Percentiles rank a stretch among this genome's conserved stretches.
phyloP scores from a whole-genome alignment of 2,888 invertebrate genomes.

The Acronicta alni region DNA sequence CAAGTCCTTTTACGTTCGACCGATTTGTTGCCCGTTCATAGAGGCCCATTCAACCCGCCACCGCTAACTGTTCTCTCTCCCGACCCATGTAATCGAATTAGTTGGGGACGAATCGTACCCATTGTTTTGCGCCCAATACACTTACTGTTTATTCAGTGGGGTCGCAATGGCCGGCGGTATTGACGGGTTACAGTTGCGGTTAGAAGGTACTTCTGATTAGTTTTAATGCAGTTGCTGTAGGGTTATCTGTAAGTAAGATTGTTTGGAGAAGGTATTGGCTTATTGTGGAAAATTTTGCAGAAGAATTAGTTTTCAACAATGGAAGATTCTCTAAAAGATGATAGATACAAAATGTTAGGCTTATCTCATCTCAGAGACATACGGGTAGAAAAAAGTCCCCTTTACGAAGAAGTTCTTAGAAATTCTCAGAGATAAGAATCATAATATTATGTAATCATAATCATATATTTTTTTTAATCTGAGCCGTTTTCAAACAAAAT shows the following conservation, averaged over 20 bases:
- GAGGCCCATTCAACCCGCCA: slow-evolving; percentile 28
- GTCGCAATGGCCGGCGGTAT: slow-evolving; percentile 29
- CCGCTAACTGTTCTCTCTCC: slow-evolving; percentile 42
- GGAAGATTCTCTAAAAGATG: too few relatives aligned
- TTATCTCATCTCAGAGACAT: too few relatives aligned
- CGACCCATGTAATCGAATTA: slow-evolving; percentile 55
- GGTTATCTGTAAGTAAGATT: slow-evolving; percentile 29
- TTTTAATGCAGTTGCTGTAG: slow-evolving; percentile 41
- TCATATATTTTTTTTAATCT: too few relatives aligned
- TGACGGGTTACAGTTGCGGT: slow-evolving; percentile 26
- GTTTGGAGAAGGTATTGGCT: slow-evolving; percentile 1
- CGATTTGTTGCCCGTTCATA: slow-evolving; percentile 19
- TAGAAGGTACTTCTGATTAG: slow-evolving; percentile 37
- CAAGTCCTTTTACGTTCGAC: slow-evolving; percentile 6
- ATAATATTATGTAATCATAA: too few relatives aligned
- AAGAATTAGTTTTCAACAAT: slow-evolving; percentile 6
- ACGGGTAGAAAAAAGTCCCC: too few relatives aligned
- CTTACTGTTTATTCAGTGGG: slow-evolving; percentile 54
- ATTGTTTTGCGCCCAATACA: slow-evolving; percentile 57
- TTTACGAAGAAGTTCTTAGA: too few relatives aligned
- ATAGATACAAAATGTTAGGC: too few relatives aligned
- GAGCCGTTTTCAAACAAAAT: too few relatives aligned
- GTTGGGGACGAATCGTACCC: slow-evolving; percentile 48
- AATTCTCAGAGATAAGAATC: too few relatives aligned
- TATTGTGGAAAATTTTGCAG: slow-evolving; percentile 1